Percentiles rank a stretch among this genome's conserved stretches.
Conservation (phyloP, 1,140 invertebrate species). For the Drosophila hydei region DNA sequence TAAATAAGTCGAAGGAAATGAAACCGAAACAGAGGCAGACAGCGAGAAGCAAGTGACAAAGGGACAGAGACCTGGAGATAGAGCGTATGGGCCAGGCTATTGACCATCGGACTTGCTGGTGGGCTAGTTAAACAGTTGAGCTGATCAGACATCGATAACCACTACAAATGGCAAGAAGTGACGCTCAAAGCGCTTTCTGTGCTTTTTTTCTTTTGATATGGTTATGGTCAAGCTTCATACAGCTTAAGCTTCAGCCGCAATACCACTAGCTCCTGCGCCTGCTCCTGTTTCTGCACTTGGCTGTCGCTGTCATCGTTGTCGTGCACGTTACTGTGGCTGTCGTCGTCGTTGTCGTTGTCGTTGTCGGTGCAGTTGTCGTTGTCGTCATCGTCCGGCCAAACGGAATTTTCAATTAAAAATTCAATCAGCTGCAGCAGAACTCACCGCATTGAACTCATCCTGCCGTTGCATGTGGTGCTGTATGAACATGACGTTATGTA, state of each 20-base stretch:
- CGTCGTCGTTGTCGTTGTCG: not conserved
- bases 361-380: conserved; percentile 1
- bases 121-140: conserved; percentile 26
- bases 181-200: conserved; percentile 60
- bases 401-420: conserved; percentile 81
- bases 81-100: not conserved
- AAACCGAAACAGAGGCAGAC: conserved; percentile 2
- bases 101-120: not conserved
- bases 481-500: conserved; percentile 97
- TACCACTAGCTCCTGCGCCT: not conserved
- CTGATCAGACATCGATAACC: conserved; percentile 37
- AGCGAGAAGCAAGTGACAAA: conserved; percentile 13
- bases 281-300: not conserved
- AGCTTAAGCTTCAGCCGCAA: conserved; percentile 7
- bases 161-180: conserved; percentile 30
- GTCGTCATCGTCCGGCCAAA: conserved; percentile 54
- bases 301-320: not conserved
- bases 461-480: conserved; percentile 96
- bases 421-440: conserved; percentile 69
- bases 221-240: conserved; percentile 10
- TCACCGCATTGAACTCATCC: conserved; percentile 96
- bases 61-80: not conserved
- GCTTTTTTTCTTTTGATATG: conserved; percentile 47
- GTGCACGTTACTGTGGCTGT: not conserved
- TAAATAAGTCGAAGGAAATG: conserved; percentile 66